Conservation (phyloP, 2,113 vertebrate species). For the Corythoichthys intestinalis region DNA sequence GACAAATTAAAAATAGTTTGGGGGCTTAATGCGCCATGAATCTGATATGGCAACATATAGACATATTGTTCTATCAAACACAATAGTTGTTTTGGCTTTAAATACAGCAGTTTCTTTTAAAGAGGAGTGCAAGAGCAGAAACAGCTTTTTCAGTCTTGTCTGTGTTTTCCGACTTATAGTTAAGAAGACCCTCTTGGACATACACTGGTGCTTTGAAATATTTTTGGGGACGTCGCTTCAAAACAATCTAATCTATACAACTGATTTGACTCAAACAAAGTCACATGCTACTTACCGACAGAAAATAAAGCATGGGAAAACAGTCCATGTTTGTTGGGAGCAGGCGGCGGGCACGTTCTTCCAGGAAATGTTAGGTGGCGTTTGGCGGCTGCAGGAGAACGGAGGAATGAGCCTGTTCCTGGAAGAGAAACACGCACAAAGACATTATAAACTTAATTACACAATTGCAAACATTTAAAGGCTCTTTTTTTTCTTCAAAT, state of each 20-base stretch:
- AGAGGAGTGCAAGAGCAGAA: too few species aligned
- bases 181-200: too few species aligned
- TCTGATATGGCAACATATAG: too few species aligned
- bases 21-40: too few species aligned
- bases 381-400: constrained; percentile 73
- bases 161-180: too few species aligned
- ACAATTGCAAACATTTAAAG: neutral
- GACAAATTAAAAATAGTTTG: too few species aligned
- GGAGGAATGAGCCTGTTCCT: constrained; percentile 75
- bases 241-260: constrained; percentile 4
- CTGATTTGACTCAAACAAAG: neutral
- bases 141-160: too few species aligned
- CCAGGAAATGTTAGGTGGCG: constrained; percentile 80
- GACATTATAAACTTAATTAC: constrained; percentile 11
- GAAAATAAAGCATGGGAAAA: constrained; percentile 96
- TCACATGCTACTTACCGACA: constrained; percentile 85
- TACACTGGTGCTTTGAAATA: too few species aligned
- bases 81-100: too few species aligned
- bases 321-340: constrained; percentile 98
- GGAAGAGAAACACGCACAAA: constrained; percentile 60
- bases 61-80: too few species aligned
- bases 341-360: constrained; percentile 80
- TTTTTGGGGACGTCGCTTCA: too few species aligned
- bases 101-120: too few species aligned
- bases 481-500: neutral